Percentiles rank a stretch among this genome's conserved stretches.
phyloP scores from a whole-genome alignment of 2,888 invertebrate species.

The Mythimna albipuncta region DNA sequence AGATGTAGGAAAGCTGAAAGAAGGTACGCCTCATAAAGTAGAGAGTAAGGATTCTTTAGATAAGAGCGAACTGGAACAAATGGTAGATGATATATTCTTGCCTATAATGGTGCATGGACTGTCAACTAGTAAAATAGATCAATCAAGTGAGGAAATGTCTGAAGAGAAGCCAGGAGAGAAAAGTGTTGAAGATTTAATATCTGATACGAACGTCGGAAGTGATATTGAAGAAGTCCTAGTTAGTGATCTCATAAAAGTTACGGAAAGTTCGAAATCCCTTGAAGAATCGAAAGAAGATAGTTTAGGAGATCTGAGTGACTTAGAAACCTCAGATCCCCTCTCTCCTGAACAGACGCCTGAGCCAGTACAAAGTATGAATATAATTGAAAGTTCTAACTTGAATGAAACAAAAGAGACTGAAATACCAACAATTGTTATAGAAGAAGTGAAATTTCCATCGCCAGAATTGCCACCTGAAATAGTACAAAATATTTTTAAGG shows the following conservation, averaged over 20 bases:
- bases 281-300: conserved; percentile 49
- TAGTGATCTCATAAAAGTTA: conserved; percentile 66
- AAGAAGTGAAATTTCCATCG: conserved; percentile 61
- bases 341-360: conserved; percentile 70
- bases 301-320: conserved; percentile 53
- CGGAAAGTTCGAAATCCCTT: conserved; percentile 46
- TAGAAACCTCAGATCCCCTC: conserved; percentile 48
- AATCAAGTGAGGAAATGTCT: conserved; percentile 45
- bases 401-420: conserved; percentile 60
- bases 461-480: conserved; percentile 77
- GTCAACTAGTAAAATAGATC: conserved; percentile 58
- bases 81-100: conserved; percentile 69
- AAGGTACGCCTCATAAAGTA: conserved; percentile 68
- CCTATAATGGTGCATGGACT: conserved; percentile 64
- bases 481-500: conserved; percentile 82
- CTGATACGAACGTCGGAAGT: conserved; percentile 47
- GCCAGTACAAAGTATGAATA: conserved; percentile 75
- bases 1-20: conserved; percentile 73
- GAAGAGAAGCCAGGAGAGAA: conserved; percentile 30
- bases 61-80: conserved; percentile 59
- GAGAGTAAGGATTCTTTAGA: conserved; percentile 68
- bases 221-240: conserved; percentile 59
- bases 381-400: conserved; percentile 53
- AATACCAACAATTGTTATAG: conserved; percentile 58
- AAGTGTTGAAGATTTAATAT: conserved; percentile 31